Evolutionary conservation across 1,140 invertebrate genomes (phyloP).

Genomic region (Colletes latitarsis): DNA sequence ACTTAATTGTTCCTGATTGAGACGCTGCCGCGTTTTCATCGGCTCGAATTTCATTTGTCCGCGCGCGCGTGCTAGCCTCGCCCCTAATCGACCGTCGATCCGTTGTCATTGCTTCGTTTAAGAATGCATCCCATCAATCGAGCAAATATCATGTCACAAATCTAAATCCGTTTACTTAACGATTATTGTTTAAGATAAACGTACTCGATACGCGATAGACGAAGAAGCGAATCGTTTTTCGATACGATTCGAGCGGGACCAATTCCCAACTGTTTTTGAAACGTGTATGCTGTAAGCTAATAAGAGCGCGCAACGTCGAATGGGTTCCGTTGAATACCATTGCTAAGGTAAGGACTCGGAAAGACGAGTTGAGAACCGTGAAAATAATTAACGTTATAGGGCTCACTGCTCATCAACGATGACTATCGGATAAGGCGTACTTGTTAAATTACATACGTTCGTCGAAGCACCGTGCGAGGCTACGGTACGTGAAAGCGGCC

Average conservation of each 20-base stretch:
- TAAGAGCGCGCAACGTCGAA: constrained; percentile 13
- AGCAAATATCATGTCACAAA: too few relatives aligned
- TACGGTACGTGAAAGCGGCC: constrained; percentile 78
- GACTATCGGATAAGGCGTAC: constrained; percentile 75
- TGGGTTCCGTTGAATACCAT: neutral
- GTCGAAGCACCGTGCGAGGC: constrained; percentile 69
- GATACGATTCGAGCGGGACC: neutral
- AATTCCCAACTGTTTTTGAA: neutral
- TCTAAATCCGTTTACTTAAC: too few relatives aligned
- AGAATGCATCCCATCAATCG: too few relatives aligned
- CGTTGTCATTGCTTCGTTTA: neutral
- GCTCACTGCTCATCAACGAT: constrained; percentile 73
- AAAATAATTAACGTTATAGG: constrained; percentile 79
- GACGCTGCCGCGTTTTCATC: constrained; percentile 26
- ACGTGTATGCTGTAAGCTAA: neutral
- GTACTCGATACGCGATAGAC: too few relatives aligned
- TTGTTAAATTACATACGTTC: constrained; percentile 74
- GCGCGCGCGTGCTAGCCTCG: too few relatives aligned
- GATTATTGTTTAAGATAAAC: too few relatives aligned
- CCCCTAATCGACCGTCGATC: neutral
- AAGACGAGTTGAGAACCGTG: constrained; percentile 63
- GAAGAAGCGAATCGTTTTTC: neutral
- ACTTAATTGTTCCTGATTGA: constrained; percentile 39
- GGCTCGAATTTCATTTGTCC: neutral
- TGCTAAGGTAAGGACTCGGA: neutral